Conservation (phyloP, 92 coral and sea anemone genomes). For the Anthopleura xanthogrammica region DNA sequence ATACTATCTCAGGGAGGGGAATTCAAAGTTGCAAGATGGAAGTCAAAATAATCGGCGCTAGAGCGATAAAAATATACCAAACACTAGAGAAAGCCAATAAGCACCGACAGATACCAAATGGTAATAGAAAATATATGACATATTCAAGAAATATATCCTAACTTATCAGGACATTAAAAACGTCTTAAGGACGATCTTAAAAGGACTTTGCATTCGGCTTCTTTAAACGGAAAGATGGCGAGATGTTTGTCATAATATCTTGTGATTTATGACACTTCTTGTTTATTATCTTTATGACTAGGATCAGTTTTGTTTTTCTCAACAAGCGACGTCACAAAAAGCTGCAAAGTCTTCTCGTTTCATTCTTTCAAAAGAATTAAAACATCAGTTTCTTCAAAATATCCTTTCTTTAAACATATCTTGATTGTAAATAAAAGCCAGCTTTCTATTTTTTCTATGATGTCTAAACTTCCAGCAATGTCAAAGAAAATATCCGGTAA, state of each 20-base stretch:
- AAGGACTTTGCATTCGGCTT: conserved; percentile 24
- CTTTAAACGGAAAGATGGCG: conserved; percentile 27
- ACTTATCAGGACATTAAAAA: conserved; percentile 21
- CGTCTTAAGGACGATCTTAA: conserved; percentile 39
- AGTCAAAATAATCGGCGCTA: not conserved
- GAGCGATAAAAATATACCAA: conserved; percentile 1
- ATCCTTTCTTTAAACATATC: not conserved
- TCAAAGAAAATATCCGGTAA: conserved; percentile 6
- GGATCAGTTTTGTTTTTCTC: not conserved
- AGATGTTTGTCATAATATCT: conserved; percentile 4
- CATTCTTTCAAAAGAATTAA: conserved; percentile 2
- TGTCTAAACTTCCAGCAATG: conserved; percentile 4
- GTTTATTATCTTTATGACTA: conserved; percentile 4
- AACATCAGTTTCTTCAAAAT: not conserved
- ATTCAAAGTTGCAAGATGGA: not conserved
- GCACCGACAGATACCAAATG: not conserved
- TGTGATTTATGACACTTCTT: conserved; percentile 17
- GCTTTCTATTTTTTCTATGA: not conserved
- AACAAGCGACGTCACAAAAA: not conserved
- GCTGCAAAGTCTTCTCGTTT: not conserved
- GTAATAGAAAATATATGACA: conserved; percentile 18
- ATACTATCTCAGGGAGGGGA: not conserved
- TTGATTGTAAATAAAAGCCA: not conserved
- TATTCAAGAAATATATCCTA: conserved; percentile 12
- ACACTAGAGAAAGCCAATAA: not conserved